Conservation (phyloP, 1,140 invertebrate genomes). For the Eupeodes corollae region DNA sequence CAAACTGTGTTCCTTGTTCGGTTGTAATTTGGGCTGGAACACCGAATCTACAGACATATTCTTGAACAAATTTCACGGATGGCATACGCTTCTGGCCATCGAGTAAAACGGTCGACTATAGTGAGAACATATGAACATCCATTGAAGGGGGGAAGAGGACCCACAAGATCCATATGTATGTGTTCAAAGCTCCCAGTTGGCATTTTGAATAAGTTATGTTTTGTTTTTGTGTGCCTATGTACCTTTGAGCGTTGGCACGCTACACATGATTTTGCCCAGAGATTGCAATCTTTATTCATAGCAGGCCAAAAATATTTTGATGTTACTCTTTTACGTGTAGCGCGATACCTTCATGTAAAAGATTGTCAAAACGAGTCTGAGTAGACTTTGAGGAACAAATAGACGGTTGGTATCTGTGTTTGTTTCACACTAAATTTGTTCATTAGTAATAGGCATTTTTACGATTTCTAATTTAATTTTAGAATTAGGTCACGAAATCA, state of each 20-base stretch:
- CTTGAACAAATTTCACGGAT: too few species aligned
- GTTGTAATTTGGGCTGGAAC: too few species aligned
- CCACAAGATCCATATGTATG: not conserved
- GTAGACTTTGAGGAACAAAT: not conserved
- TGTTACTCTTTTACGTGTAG: not conserved
- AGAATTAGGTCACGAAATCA: not conserved
- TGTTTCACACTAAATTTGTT: conserved; percentile 16
- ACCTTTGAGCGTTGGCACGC: conserved; percentile 1
- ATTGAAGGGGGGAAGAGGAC: conserved; percentile 13
- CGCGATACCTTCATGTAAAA: not conserved
- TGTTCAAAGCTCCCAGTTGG: not conserved
- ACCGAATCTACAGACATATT: conserved; percentile 29
- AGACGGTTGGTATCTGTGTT: not conserved
- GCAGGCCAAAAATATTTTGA: too few species aligned
- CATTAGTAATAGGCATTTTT: not conserved
- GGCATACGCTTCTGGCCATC: conserved; percentile 24
- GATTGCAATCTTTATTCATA: not conserved
- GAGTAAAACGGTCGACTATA: too few species aligned
- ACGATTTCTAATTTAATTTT: conserved; percentile 2
- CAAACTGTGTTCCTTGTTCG: conserved; percentile 27
- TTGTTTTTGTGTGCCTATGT: not conserved
- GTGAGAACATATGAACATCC: conserved; percentile 19
- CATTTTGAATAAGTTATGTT: too few species aligned
- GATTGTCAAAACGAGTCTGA: conserved; percentile 1
- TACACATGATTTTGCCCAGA: not conserved